Percentiles rank a stretch among this genome's conserved stretches.
Conservation (phyloP, 1,140 invertebrate species). For the Parasteatoda tepidariorum region DNA sequence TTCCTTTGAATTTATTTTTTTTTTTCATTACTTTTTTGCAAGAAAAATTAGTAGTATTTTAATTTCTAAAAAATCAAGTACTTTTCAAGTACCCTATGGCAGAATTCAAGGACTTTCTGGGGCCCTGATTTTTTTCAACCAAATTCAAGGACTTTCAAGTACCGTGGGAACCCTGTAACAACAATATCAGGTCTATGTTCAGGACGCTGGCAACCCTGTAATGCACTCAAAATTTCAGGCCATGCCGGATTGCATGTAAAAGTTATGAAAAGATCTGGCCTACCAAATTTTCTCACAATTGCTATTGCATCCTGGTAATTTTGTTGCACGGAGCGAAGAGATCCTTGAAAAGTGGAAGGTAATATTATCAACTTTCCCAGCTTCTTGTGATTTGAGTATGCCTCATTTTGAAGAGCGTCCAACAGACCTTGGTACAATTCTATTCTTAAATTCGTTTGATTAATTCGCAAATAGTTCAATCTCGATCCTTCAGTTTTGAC, state of each 20-base stretch:
- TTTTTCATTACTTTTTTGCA: no score
- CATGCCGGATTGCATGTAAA: no score
- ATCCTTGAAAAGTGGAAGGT: background rate
- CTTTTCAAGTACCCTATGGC: no score
- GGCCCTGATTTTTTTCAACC: no score
- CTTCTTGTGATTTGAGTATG: background rate
- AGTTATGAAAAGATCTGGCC: background rate
- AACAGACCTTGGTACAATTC: no score
- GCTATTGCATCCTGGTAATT: constrained; percentile 2
- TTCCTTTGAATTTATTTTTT: no score
- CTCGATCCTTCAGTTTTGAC: background rate
- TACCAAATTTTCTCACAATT: no score
- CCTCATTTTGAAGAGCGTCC: background rate
- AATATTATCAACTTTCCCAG: background rate
- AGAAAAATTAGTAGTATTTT: no score
- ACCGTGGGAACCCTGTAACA: no score
- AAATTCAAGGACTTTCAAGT: no score
- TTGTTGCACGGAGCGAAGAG: background rate
- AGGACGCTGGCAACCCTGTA: constrained; percentile 60
- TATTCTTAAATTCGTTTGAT: background rate
- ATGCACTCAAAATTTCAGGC: background rate
- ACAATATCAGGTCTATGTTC: constrained; percentile 68
- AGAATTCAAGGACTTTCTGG: no score
- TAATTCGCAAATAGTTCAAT: background rate
- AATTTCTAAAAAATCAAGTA: no score